These are phyloP conservation scores for Bettongia penicillata DNA, from an alignment of 2,113 vertebrate species.

Conservation along the genomic window DNA sequence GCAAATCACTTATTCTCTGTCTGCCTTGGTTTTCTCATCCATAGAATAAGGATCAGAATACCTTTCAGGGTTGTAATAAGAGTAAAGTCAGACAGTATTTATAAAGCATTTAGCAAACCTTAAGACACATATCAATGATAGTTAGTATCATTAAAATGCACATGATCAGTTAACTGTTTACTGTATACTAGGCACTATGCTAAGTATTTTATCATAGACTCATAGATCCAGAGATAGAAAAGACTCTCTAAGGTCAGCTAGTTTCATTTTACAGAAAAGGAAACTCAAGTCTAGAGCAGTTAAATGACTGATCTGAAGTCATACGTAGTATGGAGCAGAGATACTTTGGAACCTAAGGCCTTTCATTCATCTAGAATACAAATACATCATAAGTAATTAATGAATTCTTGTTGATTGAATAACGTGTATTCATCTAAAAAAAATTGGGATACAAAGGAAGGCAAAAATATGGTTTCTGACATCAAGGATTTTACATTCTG, in stretches of 20 bases:
- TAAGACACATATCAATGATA: neutral
- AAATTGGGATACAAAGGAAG: neutral
- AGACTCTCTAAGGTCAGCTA: neutral
- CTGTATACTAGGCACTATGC: neutral
- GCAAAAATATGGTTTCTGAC: too few relatives aligned
- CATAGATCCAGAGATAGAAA: neutral
- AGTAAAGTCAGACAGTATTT: neutral
- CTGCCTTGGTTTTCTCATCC: neutral
- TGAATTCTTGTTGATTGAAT: neutral
- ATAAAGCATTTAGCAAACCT: neutral
- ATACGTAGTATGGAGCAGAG: neutral
- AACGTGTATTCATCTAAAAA: neutral
- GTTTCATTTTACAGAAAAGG: neutral
- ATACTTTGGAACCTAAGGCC: neutral
- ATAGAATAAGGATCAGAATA: neutral
- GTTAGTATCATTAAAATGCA: neutral
- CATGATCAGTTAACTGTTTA: neutral
- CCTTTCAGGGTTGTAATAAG: neutral
- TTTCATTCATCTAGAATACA: neutral
- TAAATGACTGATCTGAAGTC: neutral
- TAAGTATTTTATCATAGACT: neutral
- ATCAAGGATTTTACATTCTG: neutral
- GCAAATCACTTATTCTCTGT: neutral
- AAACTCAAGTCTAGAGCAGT: neutral
- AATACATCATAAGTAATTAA: too few relatives aligned